Percentiles rank a stretch among this genome's conserved stretches.
Evolutionary conservation across 2,113 vertebrate species (phyloP).

Genomic region (Xyliphius kryptos): DNA sequence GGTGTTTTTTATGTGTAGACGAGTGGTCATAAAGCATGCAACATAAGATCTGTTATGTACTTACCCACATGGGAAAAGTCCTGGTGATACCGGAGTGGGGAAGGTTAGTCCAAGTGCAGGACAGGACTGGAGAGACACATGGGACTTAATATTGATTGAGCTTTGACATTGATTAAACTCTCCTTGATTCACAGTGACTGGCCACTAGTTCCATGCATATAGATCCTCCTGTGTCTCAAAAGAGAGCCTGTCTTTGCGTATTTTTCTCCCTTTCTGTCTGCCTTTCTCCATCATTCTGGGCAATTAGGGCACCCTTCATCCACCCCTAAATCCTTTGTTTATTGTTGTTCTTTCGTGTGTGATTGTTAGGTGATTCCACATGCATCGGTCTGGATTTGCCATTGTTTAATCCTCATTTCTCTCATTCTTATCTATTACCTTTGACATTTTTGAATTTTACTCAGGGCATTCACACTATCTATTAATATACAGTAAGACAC

Average conservation of each 20-base stretch:
- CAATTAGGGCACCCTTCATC: slow-evolving; percentile 16
- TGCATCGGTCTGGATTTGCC: too few relatives aligned
- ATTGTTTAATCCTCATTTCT: too few relatives aligned
- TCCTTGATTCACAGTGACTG: slow-evolving; percentile 62
- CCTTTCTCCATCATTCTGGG: slow-evolving; percentile 25
- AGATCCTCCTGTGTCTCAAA: slow-evolving; percentile 48
- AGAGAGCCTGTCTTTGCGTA: slow-evolving; percentile 38
- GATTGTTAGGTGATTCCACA: too few relatives aligned
- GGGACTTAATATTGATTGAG: slow-evolving; percentile 69
- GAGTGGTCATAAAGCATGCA: too few relatives aligned
- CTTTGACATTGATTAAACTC: slow-evolving; percentile 71
- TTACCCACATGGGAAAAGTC: slow-evolving; percentile 49
- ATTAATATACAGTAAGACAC: too few relatives aligned
- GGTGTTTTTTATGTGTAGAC: too few relatives aligned
- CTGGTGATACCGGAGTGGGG: slow-evolving; percentile 46
- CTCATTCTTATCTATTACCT: too few relatives aligned
- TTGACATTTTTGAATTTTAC: too few relatives aligned
- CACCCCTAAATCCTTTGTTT: slow-evolving; percentile 43
- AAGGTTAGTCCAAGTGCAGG: slow-evolving; percentile 45
- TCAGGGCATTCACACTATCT: too few relatives aligned
- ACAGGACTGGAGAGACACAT: slow-evolving; percentile 50
- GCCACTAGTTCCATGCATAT: slow-evolving; percentile 44
- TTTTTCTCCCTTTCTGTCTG: slow-evolving; percentile 32
- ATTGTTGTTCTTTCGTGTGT: slow-evolving; percentile 36
- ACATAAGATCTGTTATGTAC: slow-evolving; percentile 43